A percentile compares a stretch with the other conserved stretches of the same genome.
phyloP scores from a whole-genome alignment of 2,888 invertebrate species.

The Gymnosoma rotundatum region DNA sequence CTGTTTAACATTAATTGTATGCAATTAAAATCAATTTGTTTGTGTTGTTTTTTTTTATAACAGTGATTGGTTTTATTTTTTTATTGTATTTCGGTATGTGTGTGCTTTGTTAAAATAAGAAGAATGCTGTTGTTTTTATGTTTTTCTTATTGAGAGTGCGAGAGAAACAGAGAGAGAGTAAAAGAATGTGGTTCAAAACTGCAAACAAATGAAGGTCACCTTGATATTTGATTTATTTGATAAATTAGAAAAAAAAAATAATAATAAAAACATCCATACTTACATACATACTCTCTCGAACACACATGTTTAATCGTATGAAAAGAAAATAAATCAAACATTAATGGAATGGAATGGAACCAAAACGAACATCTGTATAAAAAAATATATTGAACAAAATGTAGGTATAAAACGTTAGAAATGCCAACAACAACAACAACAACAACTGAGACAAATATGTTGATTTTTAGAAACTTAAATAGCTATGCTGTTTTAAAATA shows the following conservation, averaged over 20 bases:
- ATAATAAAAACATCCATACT: conserved; percentile 3
- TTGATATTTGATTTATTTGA: conserved; percentile 60
- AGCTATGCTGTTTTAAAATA: not conserved
- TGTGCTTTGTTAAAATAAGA: not conserved
- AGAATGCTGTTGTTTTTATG: conserved; percentile 11
- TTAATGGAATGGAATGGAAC: conserved; percentile 4
- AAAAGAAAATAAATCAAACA: conserved; percentile 19
- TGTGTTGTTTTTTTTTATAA: conserved; percentile 8
- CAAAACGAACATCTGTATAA: conserved; percentile 33
- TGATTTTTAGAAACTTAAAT: not conserved
- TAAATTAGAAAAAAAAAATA: conserved; percentile 46
- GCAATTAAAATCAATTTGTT: conserved; percentile 47
- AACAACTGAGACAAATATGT: not conserved
- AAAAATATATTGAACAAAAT: not conserved
- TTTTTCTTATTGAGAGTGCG: conserved; percentile 12
- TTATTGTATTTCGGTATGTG: not conserved
- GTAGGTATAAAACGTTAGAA: conserved; percentile 30
- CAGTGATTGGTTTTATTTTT: not conserved
- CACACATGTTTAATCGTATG: not conserved
- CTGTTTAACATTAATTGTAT: conserved; percentile 34
- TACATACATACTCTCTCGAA: not conserved
- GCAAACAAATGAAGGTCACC: conserved; percentile 62
- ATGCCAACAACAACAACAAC: not conserved
- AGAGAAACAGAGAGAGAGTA: conserved; percentile 23
- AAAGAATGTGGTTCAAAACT: conserved; percentile 48